These are phyloP conservation scores for Platalea minor DNA, from an alignment of 2,797 vertebrate species.

Conservation along the genomic window DNA sequence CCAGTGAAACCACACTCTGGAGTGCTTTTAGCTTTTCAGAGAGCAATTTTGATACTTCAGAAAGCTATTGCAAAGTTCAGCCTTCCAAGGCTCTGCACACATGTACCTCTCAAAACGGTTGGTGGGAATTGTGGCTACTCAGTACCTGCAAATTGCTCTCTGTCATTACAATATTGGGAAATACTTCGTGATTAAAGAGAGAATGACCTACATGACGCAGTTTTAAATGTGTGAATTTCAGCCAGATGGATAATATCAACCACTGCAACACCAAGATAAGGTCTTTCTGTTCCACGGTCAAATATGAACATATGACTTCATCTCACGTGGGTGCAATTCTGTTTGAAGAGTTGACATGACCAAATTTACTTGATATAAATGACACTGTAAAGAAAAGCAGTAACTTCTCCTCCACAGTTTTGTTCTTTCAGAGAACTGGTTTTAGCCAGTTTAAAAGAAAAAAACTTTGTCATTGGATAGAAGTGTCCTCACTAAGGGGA, in stretches of 20 bases:
- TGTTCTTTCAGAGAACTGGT: background rate
- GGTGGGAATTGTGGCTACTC: background rate
- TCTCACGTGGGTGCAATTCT: background rate
- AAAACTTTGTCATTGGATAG: background rate
- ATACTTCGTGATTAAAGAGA: background rate
- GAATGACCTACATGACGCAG: background rate
- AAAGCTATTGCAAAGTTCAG: background rate
- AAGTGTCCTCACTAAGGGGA: background rate
- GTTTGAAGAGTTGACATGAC: background rate
- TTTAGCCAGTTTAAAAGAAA: background rate
- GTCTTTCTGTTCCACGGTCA: background rate
- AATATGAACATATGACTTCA: background rate
- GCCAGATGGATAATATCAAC: background rate
- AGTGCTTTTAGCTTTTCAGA: background rate
- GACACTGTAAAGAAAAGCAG: background rate
- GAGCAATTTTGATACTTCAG: background rate
- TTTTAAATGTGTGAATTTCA: background rate
- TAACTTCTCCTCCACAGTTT: background rate
- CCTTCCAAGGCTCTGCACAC: background rate
- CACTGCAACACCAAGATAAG: background rate
- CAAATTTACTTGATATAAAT: background rate
- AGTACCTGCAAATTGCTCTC: background rate
- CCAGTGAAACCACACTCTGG: background rate
- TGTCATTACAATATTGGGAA: rapidly evolving
- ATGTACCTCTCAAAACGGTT: rapidly evolving